Percentiles rank a stretch among this genome's conserved stretches.
phyloP scores from a whole-genome alignment of 2,113 vertebrate species.

The Ailuropoda melanoleuca region DNA sequence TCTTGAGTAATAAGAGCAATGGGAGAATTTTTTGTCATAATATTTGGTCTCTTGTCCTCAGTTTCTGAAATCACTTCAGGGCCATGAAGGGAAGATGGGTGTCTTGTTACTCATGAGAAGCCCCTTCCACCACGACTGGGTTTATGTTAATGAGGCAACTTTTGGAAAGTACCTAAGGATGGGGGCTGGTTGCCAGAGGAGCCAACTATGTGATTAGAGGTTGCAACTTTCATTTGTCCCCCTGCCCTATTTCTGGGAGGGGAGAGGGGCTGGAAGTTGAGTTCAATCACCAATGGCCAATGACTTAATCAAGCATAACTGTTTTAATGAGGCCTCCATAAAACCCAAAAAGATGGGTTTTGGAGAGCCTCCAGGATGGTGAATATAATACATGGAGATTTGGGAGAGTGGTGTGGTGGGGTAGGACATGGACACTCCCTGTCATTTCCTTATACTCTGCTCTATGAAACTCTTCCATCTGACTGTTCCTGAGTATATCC shows the following conservation, averaged over 20 bases:
- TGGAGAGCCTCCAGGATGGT: neutral
- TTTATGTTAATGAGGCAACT: neutral
- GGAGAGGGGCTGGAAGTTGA: neutral
- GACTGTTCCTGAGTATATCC: neutral
- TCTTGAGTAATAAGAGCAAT: neutral
- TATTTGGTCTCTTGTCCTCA: neutral
- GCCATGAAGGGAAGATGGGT: neutral
- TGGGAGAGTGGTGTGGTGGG: neutral
- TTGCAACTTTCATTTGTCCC: neutral
- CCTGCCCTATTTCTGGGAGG: neutral
- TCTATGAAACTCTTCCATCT: neutral
- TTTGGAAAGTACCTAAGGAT: neutral
- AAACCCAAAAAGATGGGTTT: neutral
- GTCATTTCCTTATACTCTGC: neutral
- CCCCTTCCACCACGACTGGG: neutral
- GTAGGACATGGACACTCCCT: neutral
- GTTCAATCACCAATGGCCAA: neutral
- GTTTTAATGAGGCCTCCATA: neutral
- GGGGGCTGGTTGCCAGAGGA: neutral
- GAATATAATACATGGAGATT: neutral
- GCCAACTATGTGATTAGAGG: neutral
- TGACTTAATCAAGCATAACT: neutral
- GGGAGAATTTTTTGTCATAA: neutral
- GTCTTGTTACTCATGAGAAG: neutral
- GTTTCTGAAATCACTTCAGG: neutral